Evolutionary conservation across 2,113 vertebrate genomes (phyloP), one percentile per base, ranked within the genome.

Genomic region (Triplophysa siluroides): DNA sequence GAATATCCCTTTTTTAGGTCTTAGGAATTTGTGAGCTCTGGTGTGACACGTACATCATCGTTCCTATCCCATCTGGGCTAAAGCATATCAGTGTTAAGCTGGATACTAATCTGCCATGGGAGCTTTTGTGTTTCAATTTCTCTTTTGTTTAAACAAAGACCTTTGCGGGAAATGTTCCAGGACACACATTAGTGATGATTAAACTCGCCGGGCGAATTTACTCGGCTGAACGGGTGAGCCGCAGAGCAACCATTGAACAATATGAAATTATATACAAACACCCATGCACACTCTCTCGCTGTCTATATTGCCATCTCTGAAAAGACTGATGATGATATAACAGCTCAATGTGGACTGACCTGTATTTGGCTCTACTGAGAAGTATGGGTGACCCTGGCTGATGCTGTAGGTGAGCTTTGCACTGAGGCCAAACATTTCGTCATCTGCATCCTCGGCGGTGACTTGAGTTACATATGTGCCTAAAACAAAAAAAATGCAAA

Each of bases 391-490:
- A 24, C 97, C 97, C 85, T 97, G 94, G 86, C 95, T 95, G 81
- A 99, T 97, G 89, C 97, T 99, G 72, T 99, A 99, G 41, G 96
- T 94, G 87, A 99, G 87, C 86, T 95, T 98, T 29, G 97, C 97
- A 43, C 96, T 98, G 24, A 93, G 94, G 65, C 97, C 97, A 29
- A 98, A 99, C 89, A 97, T 95, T 6, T 94, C 93, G 84, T 99
- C 97, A 81, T 99, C 97, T 29, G 95, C 95, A n/a, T 99, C 97
- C 0, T 96, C 96, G 8, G 97, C 97, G 66, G 95, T 98, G 78
- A 98, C 94, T 88, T 96, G 96, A 82, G 95, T 96, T 79, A 99
- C 96, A 63, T 95, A 97, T 0, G 96, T 99, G 68, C 96, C 97
- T 98, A 84, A 76, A 77, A 21, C 43, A 45, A 70, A 73, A 86